Percentiles rank a stretch among this genome's conserved stretches.
phyloP scores from a whole-genome alignment of 1,140 invertebrate genomes.

The Magallana angulata region DNA sequence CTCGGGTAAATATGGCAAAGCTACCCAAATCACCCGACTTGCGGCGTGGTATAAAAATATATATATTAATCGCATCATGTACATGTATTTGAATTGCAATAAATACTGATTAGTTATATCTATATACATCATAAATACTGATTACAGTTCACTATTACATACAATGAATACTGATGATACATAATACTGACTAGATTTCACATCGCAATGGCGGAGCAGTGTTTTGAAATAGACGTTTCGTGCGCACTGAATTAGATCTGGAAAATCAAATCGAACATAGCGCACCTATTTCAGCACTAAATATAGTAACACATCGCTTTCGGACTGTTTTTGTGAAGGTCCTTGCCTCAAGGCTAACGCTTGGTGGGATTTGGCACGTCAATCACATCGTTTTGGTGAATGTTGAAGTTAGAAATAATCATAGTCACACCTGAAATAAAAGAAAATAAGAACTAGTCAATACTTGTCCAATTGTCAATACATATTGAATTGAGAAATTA shows the following conservation, averaged over 20 bases:
- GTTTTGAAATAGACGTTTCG: not conserved
- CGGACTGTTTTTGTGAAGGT: not conserved
- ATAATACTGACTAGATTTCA: slow-evolving; percentile 22
- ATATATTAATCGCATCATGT: too few relatives aligned
- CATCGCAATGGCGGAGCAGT: not conserved
- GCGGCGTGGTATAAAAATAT: too few relatives aligned
- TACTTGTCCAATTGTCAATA: too few relatives aligned
- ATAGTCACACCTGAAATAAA: slow-evolving; percentile 26
- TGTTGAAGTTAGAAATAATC: slow-evolving; percentile 9
- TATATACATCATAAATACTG: too few relatives aligned
- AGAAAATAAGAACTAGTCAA: not conserved
- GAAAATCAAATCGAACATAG: slow-evolving; percentile 17
- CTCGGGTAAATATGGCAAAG: too few relatives aligned
- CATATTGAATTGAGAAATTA: too few relatives aligned
- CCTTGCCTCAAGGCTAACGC: not conserved
- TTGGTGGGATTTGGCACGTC: not conserved
- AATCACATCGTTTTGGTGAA: not conserved
- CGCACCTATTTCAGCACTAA: not conserved
- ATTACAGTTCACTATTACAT: not conserved
- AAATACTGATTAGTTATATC: too few relatives aligned
- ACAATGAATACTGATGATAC: slow-evolving; percentile 20
- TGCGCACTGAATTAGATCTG: not conserved
- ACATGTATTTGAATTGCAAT: too few relatives aligned
- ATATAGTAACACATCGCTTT: not conserved
- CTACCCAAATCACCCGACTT: too few relatives aligned